Percentiles rank a stretch among this genome's conserved stretches.
These are phyloP conservation scores for Saccostrea glomerata DNA, from an alignment of 1,140 invertebrate species.

Conservation along the genomic window DNA sequence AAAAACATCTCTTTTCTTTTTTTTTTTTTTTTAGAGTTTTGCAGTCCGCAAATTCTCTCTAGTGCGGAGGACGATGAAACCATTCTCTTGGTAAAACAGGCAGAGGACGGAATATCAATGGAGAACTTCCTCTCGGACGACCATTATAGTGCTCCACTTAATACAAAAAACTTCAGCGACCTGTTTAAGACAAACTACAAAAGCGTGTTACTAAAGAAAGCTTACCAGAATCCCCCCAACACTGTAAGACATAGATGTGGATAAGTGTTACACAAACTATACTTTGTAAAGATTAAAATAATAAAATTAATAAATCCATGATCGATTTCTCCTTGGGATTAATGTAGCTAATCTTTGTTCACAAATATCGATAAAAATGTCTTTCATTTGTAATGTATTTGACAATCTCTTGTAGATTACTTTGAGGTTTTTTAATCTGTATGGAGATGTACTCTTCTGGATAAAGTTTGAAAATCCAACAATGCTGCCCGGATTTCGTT, in stretches of 20 bases:
- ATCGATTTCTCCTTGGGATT: neutral
- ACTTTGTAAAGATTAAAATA: too few relatives aligned
- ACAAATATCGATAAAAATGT: neutral
- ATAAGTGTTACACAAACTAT: too few relatives aligned
- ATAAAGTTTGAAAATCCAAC: neutral
- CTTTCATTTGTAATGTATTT: neutral
- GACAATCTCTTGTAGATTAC: neutral
- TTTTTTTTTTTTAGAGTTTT: neutral
- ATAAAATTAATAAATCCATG: neutral
- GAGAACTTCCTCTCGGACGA: neutral
- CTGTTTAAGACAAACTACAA: neutral
- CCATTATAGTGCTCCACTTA: neutral
- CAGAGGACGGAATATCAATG: neutral
- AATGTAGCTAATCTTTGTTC: neutral
- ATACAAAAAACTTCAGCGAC: neutral
- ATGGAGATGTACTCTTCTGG: neutral
- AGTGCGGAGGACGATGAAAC: neutral
- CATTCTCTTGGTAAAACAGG: conserved; percentile 11
- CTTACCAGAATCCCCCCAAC: neutral
- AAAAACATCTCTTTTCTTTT: neutral
- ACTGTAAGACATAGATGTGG: neutral
- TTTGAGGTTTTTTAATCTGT: neutral
- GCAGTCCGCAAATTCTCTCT: neutral
- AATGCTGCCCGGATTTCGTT: neutral
- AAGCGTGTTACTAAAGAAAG: neutral